Percentiles rank a stretch among this genome's conserved stretches.
These are phyloP conservation scores for Esox masquinongy DNA, from an alignment of 2,797 vertebrate genomes.

Conservation along the genomic window DNA sequence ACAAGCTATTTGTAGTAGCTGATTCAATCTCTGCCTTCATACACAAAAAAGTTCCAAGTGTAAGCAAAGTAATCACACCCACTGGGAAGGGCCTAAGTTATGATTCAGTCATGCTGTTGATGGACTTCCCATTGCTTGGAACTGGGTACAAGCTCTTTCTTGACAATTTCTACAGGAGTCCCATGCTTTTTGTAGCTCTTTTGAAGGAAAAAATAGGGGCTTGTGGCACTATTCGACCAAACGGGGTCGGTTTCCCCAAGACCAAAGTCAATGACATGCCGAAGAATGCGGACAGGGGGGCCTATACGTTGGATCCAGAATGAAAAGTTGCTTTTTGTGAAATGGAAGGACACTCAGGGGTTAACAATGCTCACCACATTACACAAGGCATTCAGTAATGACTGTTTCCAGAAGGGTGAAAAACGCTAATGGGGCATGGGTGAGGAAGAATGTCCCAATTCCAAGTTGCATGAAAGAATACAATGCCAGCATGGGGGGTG, in stretches of 20 bases:
- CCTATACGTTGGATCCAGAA: conserved; percentile 31
- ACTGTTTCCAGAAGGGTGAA: not conserved
- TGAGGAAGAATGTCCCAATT: conserved; percentile 11
- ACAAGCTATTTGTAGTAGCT: conserved; percentile 34
- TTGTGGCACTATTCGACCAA: no score
- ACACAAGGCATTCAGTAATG: not conserved
- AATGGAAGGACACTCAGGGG: conserved; percentile 17
- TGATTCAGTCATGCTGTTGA: conserved; percentile 32
- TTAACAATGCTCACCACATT: not conserved
- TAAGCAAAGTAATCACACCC: not conserved
- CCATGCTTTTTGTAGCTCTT: conserved; percentile 28
- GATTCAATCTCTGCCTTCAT: conserved; percentile 28
- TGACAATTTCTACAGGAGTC: conserved; percentile 40
- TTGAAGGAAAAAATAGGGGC: not conserved
- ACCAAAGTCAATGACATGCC: conserved; percentile 4
- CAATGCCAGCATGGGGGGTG: not conserved
- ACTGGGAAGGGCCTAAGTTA: conserved; percentile 22
- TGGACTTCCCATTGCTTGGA: conserved; percentile 19
- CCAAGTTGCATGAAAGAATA: conserved; percentile 32
- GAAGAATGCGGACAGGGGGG: not conserved
- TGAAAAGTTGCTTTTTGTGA: conserved; percentile 23
- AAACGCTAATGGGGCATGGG: conserved; percentile 13
- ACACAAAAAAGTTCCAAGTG: no score
- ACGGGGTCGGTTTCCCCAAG: no score
- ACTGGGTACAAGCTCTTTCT: conserved; percentile 38